Evolutionary conservation across 1,140 invertebrate species (phyloP).

Genomic region (Plutomurus gul): DNA sequence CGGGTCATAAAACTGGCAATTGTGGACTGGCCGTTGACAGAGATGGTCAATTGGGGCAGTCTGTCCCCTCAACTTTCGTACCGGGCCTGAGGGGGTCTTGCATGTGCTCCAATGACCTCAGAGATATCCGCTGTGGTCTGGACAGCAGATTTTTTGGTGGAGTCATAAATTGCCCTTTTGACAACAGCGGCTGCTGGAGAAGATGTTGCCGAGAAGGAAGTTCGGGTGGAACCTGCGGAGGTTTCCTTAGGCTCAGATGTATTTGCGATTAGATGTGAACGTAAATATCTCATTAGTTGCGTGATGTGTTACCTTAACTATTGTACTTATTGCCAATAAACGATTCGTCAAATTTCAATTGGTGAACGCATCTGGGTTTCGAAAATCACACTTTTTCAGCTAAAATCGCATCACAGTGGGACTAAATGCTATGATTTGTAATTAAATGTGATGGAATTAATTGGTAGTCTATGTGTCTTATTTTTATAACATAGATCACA

Average conservation of each 20-base stretch:
- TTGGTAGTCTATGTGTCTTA: too few species aligned
- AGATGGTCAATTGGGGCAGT: not conserved
- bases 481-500: too few species aligned
- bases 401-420: too few species aligned
- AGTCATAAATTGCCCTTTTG: not conserved
- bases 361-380: too few species aligned
- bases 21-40: not conserved
- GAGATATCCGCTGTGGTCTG: not conserved
- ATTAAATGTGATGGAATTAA: too few species aligned
- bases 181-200: not conserved
- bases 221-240: not conserved
- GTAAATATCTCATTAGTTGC: too few species aligned
- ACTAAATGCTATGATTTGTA: too few species aligned
- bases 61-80: not conserved
- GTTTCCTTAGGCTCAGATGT: not conserved
- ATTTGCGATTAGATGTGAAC: too few species aligned
- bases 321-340: too few species aligned
- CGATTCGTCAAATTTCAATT: too few species aligned
- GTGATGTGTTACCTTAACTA: too few species aligned
- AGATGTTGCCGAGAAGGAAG: not conserved
- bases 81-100: not conserved
- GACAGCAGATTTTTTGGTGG: not conserved
- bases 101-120: not conserved
- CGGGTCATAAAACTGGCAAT: not conserved
- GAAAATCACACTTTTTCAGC: too few species aligned